Evolutionary conservation across 2,113 vertebrate species (phyloP).

Genomic region (Otocyon megalotis): DNA sequence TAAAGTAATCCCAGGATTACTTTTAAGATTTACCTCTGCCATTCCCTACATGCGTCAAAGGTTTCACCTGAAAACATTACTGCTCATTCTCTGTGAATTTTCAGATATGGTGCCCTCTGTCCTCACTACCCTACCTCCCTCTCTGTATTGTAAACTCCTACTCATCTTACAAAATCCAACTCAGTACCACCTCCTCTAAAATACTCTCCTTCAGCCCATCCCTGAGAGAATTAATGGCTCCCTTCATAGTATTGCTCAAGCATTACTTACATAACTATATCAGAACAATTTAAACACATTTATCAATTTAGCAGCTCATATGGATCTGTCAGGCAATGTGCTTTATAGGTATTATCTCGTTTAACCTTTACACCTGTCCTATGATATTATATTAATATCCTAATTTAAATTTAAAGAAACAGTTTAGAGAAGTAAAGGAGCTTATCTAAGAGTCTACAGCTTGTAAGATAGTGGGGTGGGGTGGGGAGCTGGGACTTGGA

Average conservation of each 20-base stretch:
- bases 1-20: neutral
- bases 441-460: neutral
- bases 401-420: conserved; percentile 14
- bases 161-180: neutral
- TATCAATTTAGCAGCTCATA: neutral
- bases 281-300: neutral
- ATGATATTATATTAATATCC: neutral
- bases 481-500: neutral
- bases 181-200: neutral
- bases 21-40: neutral
- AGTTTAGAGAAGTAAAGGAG: neutral
- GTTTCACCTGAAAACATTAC: neutral
- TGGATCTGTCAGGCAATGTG: neutral
- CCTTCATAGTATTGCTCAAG: neutral
- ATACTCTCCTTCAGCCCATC: neutral
- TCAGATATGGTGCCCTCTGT: neutral
- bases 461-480: neutral
- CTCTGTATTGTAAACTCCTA: neutral
- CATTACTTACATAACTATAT: neutral
- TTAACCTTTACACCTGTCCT: neutral
- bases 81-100: neutral
- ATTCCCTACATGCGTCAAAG: neutral
- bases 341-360: neutral
- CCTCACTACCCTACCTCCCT: neutral
- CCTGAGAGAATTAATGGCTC: neutral